A percentile compares a stretch with the other conserved stretches of the same genome.
Evolutionary conservation across 2,113 vertebrate species (phyloP).

Genomic region (Siniperca chuatsi): DNA sequence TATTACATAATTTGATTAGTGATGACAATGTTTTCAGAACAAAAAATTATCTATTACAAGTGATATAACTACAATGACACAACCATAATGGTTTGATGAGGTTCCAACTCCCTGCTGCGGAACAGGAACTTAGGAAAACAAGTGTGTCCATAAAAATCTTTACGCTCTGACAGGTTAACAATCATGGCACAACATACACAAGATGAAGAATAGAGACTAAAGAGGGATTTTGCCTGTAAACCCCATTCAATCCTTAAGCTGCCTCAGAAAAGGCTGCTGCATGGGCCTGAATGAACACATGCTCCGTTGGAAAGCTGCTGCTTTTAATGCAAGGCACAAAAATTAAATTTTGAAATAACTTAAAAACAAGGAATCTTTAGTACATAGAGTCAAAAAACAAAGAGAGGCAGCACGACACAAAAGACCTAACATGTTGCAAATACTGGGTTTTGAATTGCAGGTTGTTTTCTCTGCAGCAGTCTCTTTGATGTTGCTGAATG

Average conservation of each 20-base stretch:
- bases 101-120: background rate
- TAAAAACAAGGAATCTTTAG: background rate
- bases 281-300: slow-evolving; percentile 18
- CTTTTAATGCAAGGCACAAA: slow-evolving; percentile 7
- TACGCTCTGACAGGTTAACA: slow-evolving; percentile 23
- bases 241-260: slow-evolving; percentile 6
- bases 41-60: background rate
- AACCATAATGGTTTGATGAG: slow-evolving; percentile 4
- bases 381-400: background rate
- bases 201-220: slow-evolving; percentile 24
- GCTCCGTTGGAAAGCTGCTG: slow-evolving; percentile 2
- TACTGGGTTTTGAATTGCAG: background rate
- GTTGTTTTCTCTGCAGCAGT: slow-evolving; percentile 18
- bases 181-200: slow-evolving; percentile 15
- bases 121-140: slow-evolving; percentile 45
- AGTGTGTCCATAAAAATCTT: slow-evolving; percentile 15
- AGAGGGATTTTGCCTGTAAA: slow-evolving; percentile 26
- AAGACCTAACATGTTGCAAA: slow-evolving; percentile 1
- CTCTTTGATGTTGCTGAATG: slow-evolving; percentile 24
- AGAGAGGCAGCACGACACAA: background rate
- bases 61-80: slow-evolving; percentile 2
- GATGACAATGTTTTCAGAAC: background rate
- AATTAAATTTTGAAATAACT: slow-evolving; percentile 11
- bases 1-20: slow-evolving; percentile 25
- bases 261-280: background rate